Evolutionary conservation across 2,888 invertebrate species (phyloP), one percentile per base, ranked within the genome.

Genomic region (Elmis aenea): DNA sequence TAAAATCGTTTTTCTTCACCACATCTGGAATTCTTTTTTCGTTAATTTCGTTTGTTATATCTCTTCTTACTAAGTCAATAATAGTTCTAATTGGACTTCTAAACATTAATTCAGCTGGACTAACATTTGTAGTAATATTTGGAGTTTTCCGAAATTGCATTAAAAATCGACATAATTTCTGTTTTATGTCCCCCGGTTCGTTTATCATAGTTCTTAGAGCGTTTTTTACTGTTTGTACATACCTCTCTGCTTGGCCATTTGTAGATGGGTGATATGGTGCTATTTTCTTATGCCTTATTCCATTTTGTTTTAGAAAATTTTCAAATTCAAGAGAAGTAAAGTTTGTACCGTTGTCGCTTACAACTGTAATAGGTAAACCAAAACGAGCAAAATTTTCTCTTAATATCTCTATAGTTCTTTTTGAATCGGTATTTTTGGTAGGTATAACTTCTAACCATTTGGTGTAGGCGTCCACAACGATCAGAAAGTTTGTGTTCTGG

Each of bases 181-280:
- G 9, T 10, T 39, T 34, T 6, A 39, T 13, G 12, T 39, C 30
- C 2, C 24, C 30, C 26, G 26, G 13, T 14, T 42, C 39, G 6
- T 15, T 14, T 12, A 30, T 6, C 25, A 26, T 18, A 10, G 12
- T 13, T 20, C 38, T 10, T 16, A 46, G 26, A 9, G 33, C 33
- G 1, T 26, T 35, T 29, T 50, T 48, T 12, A 48, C 5, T 1
- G 43, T 45, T 34, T 48, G 40, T 6, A 52, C 38, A 23, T 42
- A 52, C 6, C 50, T 24, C 26, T 52, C 43, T 1, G 42, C 48
- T 33, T 44, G 38, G 8, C 46, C 46, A 33, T 55, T 54, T 11
- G 51, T 47, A 12, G 48, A 44, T 8, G 49, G 47, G 23, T 52
- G 50, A 31, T 50, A 50, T 1, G 49, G 48, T 9, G 50, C 48